Percentiles rank a stretch among this genome's conserved stretches.
Conservation (phyloP, 2,888 invertebrate genomes). For the Ectemnius continuus region DNA sequence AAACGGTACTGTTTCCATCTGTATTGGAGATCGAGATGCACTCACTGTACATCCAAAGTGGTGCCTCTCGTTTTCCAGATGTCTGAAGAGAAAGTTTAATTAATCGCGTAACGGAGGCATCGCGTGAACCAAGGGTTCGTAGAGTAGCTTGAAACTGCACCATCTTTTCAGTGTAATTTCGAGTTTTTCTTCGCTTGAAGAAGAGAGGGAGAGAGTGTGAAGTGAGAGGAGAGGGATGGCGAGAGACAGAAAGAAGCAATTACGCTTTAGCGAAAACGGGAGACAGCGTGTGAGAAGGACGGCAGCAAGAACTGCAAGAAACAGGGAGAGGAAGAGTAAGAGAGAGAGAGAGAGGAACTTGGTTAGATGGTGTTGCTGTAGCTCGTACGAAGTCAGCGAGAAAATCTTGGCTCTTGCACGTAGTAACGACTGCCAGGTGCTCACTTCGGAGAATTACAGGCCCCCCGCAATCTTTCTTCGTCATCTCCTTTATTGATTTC, state of each 20-base stretch:
- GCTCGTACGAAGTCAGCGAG: slow-evolving; percentile 8
- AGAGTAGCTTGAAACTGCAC: background rate
- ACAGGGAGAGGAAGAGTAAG: background rate
- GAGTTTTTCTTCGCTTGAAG: slow-evolving; percentile 1
- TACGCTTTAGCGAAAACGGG: background rate
- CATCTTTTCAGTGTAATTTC: background rate
- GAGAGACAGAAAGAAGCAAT: background rate
- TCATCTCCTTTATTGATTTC: slow-evolving; percentile 9
- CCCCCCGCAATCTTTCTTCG: slow-evolving; percentile 4
- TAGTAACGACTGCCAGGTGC: background rate
- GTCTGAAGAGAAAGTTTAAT: background rate
- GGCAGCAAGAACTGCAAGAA: background rate
- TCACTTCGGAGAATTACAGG: slow-evolving; percentile 1
- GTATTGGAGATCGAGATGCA: too few relatives aligned
- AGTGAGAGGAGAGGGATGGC: too few relatives aligned
- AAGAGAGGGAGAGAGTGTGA: background rate
- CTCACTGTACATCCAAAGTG: too few relatives aligned
- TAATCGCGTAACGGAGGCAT: background rate
- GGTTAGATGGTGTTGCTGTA: background rate
- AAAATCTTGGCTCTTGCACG: background rate
- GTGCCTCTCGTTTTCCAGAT: too few relatives aligned
- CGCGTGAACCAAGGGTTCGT: background rate
- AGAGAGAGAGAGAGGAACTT: background rate
- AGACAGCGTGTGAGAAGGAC: background rate
- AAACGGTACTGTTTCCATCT: too few relatives aligned